Evolutionary conservation across 2,888 invertebrate species (phyloP).

Genomic region (Slavum lentiscoides): DNA sequence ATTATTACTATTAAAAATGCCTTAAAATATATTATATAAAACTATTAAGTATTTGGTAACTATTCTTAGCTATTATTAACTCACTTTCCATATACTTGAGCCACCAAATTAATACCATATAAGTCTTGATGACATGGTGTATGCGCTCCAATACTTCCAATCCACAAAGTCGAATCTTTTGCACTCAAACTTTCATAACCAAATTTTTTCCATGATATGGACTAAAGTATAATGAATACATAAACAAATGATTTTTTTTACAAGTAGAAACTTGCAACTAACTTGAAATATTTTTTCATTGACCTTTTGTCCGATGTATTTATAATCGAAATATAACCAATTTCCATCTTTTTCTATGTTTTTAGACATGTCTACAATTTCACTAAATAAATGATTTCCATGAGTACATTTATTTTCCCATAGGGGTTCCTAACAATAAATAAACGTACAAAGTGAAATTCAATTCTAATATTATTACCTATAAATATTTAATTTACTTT

Average conservation of each 20-base stretch:
- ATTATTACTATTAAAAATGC: background rate
- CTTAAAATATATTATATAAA: background rate
- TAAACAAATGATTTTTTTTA: background rate
- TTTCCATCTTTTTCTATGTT: constrained; percentile 60
- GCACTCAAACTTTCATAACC: constrained; percentile 72
- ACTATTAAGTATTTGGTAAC: background rate
- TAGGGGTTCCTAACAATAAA: constrained; percentile 64
- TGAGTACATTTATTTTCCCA: constrained; percentile 77
- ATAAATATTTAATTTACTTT: constrained; percentile 26
- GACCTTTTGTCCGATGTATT: constrained; percentile 73
- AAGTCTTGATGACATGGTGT: constrained; percentile 94
- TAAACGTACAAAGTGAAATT: background rate
- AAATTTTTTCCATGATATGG: constrained; percentile 69
- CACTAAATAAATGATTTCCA: constrained; percentile 66
- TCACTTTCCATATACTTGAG: constrained; percentile 84
- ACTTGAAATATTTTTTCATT: constrained; percentile 64
- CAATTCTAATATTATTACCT: background rate
- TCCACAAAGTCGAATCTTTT: constrained; percentile 80
- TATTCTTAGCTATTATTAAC: background rate
- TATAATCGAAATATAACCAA: constrained; percentile 86
- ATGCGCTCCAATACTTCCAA: constrained; percentile 83
- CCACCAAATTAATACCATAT: constrained; percentile 90
- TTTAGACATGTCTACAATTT: constrained; percentile 64
- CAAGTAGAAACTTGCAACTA: constrained; percentile 30
- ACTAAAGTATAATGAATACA: constrained; percentile 58